Conservation (phyloP, 1,140 invertebrate genomes). For the Prorops nasuta region DNA sequence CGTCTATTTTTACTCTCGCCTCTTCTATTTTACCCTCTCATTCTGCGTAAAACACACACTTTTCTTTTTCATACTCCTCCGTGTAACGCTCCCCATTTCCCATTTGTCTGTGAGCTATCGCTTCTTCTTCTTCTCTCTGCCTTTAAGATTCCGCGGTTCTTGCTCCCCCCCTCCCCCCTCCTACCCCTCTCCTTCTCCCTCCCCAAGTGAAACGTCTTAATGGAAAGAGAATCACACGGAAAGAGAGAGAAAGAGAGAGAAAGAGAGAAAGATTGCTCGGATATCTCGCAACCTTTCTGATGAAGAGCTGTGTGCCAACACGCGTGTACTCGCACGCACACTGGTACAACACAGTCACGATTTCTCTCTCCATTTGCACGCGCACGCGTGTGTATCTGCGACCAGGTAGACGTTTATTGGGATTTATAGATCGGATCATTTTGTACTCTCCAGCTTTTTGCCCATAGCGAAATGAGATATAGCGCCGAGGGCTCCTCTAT, state of each 20-base stretch:
- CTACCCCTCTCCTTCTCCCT: slow-evolving; percentile 25
- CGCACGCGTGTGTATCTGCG: background rate
- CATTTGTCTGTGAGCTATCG: no score
- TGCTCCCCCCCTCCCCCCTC: slow-evolving; percentile 3
- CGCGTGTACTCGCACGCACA: slow-evolving; percentile 34
- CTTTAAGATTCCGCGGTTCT: background rate
- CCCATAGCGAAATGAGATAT: slow-evolving; percentile 12
- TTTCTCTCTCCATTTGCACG: slow-evolving; percentile 10
- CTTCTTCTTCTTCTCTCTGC: slow-evolving; percentile 1
- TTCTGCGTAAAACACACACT: no score
- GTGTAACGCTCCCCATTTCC: no score
- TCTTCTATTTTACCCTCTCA: no score
- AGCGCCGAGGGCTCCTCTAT: background rate
- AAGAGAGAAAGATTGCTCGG: no score
- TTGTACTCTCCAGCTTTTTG: slow-evolving; percentile 38
- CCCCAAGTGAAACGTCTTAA: no score
- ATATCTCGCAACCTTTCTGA: slow-evolving; percentile 29
- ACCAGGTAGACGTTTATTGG: slow-evolving; percentile 53
- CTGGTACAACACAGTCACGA: slow-evolving; percentile 20
- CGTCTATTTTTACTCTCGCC: background rate
- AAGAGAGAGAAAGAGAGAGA: no score
- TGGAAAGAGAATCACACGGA: no score
- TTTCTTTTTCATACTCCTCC: no score
- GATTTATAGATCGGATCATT: slow-evolving; percentile 53
- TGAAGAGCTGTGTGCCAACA: slow-evolving; percentile 37